Conservation (phyloP, 2,888 invertebrate genomes). For the Creontiades dilutus region DNA sequence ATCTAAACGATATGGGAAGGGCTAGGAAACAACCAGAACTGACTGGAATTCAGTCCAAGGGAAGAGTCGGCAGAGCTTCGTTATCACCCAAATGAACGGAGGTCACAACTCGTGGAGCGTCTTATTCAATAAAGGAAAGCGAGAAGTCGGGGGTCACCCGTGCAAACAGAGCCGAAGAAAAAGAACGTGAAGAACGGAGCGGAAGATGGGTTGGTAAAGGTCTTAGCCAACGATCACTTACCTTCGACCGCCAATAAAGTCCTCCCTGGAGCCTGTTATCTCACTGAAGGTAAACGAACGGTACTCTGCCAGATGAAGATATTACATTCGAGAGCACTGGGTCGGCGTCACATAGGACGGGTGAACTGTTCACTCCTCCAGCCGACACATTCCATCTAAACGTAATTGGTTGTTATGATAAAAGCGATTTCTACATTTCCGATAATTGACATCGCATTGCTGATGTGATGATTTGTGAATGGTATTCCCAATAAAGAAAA, state of each 20-base stretch:
- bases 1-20: no score
- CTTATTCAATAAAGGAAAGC: constrained; percentile 25
- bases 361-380: no score
- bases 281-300: neutral
- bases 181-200: neutral
- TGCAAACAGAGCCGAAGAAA: neutral
- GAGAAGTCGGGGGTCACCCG: constrained; percentile 29
- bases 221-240: neutral
- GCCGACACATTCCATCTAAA: no score
- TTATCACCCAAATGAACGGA: neutral
- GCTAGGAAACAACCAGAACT: no score
- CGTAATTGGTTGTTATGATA: no score
- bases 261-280: neutral
- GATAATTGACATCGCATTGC: no score
- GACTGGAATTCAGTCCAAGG: no score
- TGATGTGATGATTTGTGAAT: no score
- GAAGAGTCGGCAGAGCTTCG: no score
- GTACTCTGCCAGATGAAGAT: neutral
- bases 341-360: no score
- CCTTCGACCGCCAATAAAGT: neutral
- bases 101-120: neutral
- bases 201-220: neutral
- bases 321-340: neutral
- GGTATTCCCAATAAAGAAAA: no score
- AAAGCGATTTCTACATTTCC: no score